phyloP scores from a whole-genome alignment of 2,888 invertebrate species.

The Ephialtes manifestator region DNA sequence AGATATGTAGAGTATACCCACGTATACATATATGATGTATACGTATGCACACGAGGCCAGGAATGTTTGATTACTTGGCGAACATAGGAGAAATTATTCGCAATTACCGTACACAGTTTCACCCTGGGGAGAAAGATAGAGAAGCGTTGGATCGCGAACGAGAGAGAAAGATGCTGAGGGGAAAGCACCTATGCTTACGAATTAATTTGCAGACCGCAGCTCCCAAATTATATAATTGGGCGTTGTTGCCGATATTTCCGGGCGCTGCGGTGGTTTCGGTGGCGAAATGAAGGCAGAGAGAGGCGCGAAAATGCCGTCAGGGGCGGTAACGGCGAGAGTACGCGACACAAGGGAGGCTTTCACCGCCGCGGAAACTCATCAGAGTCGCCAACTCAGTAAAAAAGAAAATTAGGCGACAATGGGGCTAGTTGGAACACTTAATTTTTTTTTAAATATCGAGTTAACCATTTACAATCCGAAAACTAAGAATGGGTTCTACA shows the following conservation, averaged over 20 bases:
- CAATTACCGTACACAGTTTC: conserved; percentile 51
- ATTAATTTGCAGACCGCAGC: conserved; percentile 56
- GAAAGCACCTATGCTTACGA: conserved; percentile 14
- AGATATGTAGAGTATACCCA: not conserved
- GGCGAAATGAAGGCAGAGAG: not conserved
- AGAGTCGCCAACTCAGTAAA: not conserved
- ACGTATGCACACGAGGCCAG: conserved; percentile 9
- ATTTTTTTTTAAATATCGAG: too few species aligned
- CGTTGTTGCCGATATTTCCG: conserved; percentile 15
- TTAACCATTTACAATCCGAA: too few species aligned
- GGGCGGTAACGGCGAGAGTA: not conserved
- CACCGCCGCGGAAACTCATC: not conserved
- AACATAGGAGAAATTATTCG: conserved; percentile 55
- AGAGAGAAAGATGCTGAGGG: conserved; percentile 4
- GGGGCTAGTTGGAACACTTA: too few species aligned
- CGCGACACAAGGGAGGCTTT: not conserved
- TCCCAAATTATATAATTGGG: conserved; percentile 58
- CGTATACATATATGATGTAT: not conserved
- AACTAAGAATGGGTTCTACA: too few species aligned
- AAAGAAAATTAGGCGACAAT: not conserved
- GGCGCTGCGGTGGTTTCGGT: conserved; percentile 4
- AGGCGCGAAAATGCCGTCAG: conserved; percentile 1
- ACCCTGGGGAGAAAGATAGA: not conserved
- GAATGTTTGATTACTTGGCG: conserved; percentile 53
- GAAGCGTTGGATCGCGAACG: not conserved